A percentile compares a stretch with the other conserved stretches of the same genome.
These are phyloP conservation scores for Ariolimax columbianus DNA, from an alignment of 2,888 invertebrate genomes.

Conservation along the genomic window DNA sequence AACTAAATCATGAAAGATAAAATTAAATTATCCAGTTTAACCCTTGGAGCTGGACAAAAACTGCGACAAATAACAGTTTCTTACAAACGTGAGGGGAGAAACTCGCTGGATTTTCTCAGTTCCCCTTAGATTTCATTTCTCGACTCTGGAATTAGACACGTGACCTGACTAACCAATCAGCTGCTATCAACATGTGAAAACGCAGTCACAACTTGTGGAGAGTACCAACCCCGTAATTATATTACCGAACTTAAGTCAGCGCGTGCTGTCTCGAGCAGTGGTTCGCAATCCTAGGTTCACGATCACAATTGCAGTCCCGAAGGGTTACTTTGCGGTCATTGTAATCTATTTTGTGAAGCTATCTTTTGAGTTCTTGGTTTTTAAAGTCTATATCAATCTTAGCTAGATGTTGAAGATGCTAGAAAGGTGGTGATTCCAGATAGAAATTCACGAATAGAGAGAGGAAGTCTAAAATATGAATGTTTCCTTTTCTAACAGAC, in stretches of 20 bases:
- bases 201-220: background rate
- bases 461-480: no score
- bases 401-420: no score
- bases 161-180: conserved; percentile 27
- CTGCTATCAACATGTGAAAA: background rate
- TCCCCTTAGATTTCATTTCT: conserved; percentile 16
- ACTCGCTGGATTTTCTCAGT: background rate
- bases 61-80: conserved; percentile 7
- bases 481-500: no score
- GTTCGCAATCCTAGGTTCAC: background rate
- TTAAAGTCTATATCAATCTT: no score
- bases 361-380: no score
- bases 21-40: conserved; percentile 18
- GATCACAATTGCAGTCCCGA: background rate
- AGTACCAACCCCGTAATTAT: background rate
- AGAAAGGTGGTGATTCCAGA: no score
- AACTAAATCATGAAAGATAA: background rate
- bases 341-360: background rate
- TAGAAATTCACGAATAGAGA: no score
- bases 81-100: background rate
- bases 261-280: background rate
- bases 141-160: conserved; percentile 15
- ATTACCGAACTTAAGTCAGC: background rate
- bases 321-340: background rate
- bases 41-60: background rate